Evolutionary conservation across 53 echinoderm and acorn worm species (phyloP), one percentile per base, ranked within the genome.

Genomic region (Crossaster papposus): DNA sequence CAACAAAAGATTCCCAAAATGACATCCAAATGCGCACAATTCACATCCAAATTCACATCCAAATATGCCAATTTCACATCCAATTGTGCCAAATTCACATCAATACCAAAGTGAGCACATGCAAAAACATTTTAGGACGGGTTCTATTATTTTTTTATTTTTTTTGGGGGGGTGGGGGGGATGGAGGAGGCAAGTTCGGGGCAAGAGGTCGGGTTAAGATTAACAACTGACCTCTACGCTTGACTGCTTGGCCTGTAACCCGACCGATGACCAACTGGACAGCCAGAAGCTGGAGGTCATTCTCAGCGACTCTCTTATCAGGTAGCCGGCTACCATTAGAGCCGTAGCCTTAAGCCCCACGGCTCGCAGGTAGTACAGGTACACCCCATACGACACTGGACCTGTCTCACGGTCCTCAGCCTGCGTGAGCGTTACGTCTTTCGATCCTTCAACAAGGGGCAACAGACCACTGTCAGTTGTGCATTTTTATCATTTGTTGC

Each of bases 211-310:
- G 2, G 58, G 5, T 14, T 5, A 3, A 17, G 14, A 18, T 58
- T 20, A 58, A 0, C 12, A 58, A 51, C 70, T 52, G 2, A 81
- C 50, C 53, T 75, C 81, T 62, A 63, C 24, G 3, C 79, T 88
- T 14, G 52, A 34, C 30, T 92, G 72, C 72, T 79, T 72, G 65
- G 50, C 51, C 52, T 77, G 76, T 23, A 81, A 54, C 10, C 92
- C 92, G 15, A 89, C 58, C 58, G 83, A 78, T 12, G 92, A 92
- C 92, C 92, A 92, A 52, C 78, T 77, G 38, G 92, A 85, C 51
- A 92, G 77, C 92, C 92, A 92, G 70, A 92, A 92, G 77, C 79
- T 92, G 23, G 81, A 73, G 51, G 72, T 38, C 71, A 89, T 81
- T 28, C 54, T 81, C 14, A 89, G 54, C 17, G 90, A 81, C 51